Evolutionary conservation across 2,888 invertebrate species (phyloP), one percentile per base, ranked within the genome.

Genomic region (Tetanocera ferruginea): DNA sequence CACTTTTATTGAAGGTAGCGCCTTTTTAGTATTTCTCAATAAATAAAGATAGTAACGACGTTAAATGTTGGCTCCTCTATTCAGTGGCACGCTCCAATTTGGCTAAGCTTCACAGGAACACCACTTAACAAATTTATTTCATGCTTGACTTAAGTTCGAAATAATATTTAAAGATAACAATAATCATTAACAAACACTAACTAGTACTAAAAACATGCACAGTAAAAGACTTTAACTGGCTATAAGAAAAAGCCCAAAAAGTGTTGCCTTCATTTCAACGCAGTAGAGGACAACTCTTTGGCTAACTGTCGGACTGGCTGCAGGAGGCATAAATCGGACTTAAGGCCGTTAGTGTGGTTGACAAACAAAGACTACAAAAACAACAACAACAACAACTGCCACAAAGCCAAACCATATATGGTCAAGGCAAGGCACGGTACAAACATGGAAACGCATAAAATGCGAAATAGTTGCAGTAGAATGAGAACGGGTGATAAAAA

Each of bases 261-360:
- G n/a, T 9, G 55, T 8, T 55, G 55, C 11, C 11, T 43, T 14
- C 43, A 43, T 43, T 43, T 3, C 43, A 43, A 14, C 37, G 37
- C 37, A 37, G 37, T 6, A 8, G 37, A 37, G 37, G 8, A 1
- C 1, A 37, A 37, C 37, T 37, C 8, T 55, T 71, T 71, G 19
- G 57, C 8, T 34, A 28, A 31, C 31, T 14, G 66, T 34, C 31
- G 17, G 8, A 49, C 49, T 51, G n/a, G 5, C 19, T 19, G 19
- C 37, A 67, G 5, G 51, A 14, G 25, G n/a, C n/a, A 75, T 75
- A 75, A 75, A 75, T 75, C 66, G 64, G 74, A 51, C 34, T 75
- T 75, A 66, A 66, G 23, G 28, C 49, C 37, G 66, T 75, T 28
- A 34, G 72, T 72, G 72, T 37, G 57, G 71, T 57, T 55, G 55